Conservation (phyloP, 2,113 vertebrate genomes). For the Mobula birostris region DNA sequence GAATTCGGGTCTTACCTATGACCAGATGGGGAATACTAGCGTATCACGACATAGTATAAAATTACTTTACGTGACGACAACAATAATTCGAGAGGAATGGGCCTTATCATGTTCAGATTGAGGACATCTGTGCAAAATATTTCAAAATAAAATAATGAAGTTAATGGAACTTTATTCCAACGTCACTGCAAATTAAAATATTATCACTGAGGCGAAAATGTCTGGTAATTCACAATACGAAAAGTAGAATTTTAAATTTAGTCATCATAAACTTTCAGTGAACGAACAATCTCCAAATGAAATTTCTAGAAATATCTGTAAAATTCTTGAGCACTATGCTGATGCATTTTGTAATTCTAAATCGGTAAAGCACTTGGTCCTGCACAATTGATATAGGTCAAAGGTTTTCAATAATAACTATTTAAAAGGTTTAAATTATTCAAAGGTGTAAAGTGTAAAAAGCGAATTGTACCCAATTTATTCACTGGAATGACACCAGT, state of each 20-base stretch:
- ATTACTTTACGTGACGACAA: neutral
- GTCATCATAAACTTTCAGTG: neutral
- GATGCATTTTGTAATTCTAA: neutral
- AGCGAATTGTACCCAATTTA: neutral
- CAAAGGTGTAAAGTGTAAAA: neutral
- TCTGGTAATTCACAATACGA: neutral
- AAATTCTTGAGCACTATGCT: neutral
- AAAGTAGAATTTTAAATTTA: neutral
- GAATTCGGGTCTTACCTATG: neutral
- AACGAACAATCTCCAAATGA: neutral
- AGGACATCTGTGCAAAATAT: neutral
- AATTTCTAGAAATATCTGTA: neutral
- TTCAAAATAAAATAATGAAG: neutral
- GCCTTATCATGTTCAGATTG: neutral
- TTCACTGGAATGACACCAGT: neutral
- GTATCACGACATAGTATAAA: neutral
- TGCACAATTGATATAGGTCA: neutral
- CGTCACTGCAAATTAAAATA: neutral
- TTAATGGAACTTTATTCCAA: neutral
- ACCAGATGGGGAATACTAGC: neutral
- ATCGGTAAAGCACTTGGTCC: neutral
- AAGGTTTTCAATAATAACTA: neutral
- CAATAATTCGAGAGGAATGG: neutral
- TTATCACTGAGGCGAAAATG: neutral
- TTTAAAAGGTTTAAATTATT: neutral